Conservation (phyloP, 2,797 vertebrate genomes). For the Artibeus jamaicensis region DNA sequence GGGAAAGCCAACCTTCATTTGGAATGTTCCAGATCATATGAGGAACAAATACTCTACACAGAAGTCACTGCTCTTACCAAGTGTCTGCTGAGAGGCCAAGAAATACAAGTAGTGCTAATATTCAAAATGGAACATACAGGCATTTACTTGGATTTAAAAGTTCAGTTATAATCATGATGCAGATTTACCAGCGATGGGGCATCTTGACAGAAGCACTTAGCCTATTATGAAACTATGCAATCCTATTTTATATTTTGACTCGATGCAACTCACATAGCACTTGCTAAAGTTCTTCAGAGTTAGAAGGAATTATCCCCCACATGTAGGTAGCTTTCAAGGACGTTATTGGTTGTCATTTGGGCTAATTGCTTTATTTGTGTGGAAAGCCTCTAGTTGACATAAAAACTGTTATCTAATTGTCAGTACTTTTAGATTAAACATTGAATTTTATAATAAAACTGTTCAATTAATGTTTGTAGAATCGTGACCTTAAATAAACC, state of each 20-base stretch:
- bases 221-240: background rate
- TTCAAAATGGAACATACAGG: background rate
- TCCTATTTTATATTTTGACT: background rate
- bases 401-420: background rate
- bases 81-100: background rate
- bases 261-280: background rate
- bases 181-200: background rate
- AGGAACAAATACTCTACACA: background rate
- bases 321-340: background rate
- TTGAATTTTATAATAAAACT: background rate
- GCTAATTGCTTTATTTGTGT: background rate
- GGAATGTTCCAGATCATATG: background rate
- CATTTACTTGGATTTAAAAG: background rate
- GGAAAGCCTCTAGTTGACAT: background rate
- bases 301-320: background rate
- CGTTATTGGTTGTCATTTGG: background rate
- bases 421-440: slow-evolving; percentile 22
- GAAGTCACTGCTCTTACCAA: background rate
- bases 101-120: background rate
- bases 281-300: background rate
- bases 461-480: background rate
- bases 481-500: background rate
- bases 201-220: slow-evolving; percentile 7
- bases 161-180: background rate
- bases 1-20: background rate